Evolutionary conservation across 2,888 invertebrate genomes (phyloP), one percentile per base, ranked within the genome.

Genomic region (Asteroscopus sphinx): DNA sequence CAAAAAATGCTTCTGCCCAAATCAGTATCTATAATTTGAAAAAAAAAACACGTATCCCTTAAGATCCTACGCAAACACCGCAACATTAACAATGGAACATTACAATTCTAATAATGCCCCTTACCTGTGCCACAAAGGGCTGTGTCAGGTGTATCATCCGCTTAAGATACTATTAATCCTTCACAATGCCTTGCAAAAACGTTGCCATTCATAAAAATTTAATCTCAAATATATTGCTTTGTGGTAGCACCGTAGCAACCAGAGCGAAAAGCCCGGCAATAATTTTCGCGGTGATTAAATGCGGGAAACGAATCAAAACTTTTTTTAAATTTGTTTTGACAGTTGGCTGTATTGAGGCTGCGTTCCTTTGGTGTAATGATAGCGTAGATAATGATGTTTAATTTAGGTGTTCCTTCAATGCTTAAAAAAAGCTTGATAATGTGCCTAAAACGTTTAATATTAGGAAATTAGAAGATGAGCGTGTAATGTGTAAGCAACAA

Each of bases 81-180:
- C 85, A 83, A 86, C 73, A 54, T 82, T 77, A 70, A 75, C 74
- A 76, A 74, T 80, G 73, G 80, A 74, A 78, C 77, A 71, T 73
- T 68, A 72, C 77, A 75, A 72, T 75, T 76, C 73, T 73, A 65
- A 83, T 77, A 83, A 83, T 80, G 75, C 72, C 70, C 69, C 75
- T 76, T 91, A 90, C 92, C 92, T 90, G 89, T 80, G 57, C 44
- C 70, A 88, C 88, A 90, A 90, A 81, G 76, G 69, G 76, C 77
- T 74, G 79, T 72, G 86, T 92, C 93, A 93, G 93, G 93, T 94
- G 93, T 89, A 89, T 92, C 83, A 92, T 92, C 89, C 85, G 79
- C 85, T 86, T 83, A 82, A 80, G 68, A 87, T 84, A 86, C 79
- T 80, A 80, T 80, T 89, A 90, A 91, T 89, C 88, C 78, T 71